Evolutionary conservation across 2,888 invertebrate species (phyloP), one percentile per base, ranked within the genome.

Genomic region (Flexamia atlantica): DNA sequence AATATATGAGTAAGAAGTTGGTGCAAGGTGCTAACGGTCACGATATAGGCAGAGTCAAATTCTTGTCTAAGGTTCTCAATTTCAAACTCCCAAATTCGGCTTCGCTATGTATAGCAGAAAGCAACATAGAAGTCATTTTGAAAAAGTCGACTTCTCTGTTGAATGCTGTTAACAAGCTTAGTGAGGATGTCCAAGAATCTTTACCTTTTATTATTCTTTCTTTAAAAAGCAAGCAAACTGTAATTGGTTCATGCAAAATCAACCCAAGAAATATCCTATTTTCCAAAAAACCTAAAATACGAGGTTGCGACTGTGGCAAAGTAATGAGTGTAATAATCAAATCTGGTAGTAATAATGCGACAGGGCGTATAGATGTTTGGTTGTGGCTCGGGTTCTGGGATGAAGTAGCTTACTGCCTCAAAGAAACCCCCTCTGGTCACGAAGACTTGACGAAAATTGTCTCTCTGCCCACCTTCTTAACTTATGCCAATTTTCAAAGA

Each of bases 121-220:
- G 20, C 17, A 64, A 14, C 64, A 17, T 30, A 14, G 64, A 64
- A 5, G 9, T 64, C 0, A 17, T 64, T 64, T 64, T 64, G 30
- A 4, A 64, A 64, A 64, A 64, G n/a, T 10, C 14, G 7, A 28
- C 14, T 14, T 25, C 25, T 28, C 2, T 64, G 1, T 5, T 64
- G 30, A 64, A 64, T 17, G 12, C 30, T 64, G 30, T 28, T 1
- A 30, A 76, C n/a, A 30, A 76, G n/a, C 14, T 83, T 0, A n/a
- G 57, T 28, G 25, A 74, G 32, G 83, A 83, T 10, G 17, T 50
- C 1, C 72, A 68, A 70, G 74, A 72, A 53, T 72, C 92, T 79
- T 94, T 93, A 93, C 94, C 94, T 0, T 92, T 93, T 85, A 85
- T 94, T 28, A 89, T 93, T 0, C 84, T 94, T 1, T 91, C 92